phyloP scores from a whole-genome alignment of 2,888 invertebrate species.

The Margaritifera margaritifera region DNA sequence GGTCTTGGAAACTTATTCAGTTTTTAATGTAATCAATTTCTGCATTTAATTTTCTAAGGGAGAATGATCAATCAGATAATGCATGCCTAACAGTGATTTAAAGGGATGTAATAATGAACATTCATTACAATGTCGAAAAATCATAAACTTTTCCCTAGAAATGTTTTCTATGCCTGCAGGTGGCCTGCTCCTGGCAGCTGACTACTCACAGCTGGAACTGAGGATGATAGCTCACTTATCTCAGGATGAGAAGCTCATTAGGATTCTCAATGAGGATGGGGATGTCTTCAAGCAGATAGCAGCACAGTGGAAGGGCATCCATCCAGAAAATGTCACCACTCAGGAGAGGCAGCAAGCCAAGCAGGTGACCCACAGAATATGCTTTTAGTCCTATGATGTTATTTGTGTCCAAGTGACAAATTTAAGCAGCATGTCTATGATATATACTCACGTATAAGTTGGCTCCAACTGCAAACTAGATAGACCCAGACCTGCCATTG shows the following conservation, averaged over 20 bases:
- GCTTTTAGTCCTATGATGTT: too few relatives aligned
- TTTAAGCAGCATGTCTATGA: too few relatives aligned
- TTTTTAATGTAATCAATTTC: too few relatives aligned
- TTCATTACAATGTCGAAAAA: too few relatives aligned
- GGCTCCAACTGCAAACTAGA: too few relatives aligned
- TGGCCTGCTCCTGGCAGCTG: conserved; percentile 86
- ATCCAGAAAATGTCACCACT: conserved; percentile 81
- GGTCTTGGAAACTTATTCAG: too few relatives aligned
- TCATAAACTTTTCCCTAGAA: too few relatives aligned
- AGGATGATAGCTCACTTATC: conserved; percentile 93
- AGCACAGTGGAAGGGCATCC: conserved; percentile 85
- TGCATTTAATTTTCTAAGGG: too few relatives aligned
- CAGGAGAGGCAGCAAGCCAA: conserved; percentile 86
- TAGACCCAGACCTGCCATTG: too few relatives aligned
- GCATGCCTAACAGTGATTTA: neutral
- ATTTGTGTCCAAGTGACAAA: too few relatives aligned
- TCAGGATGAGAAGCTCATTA: conserved; percentile 81
- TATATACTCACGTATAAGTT: too few relatives aligned
- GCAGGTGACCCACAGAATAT: conserved; percentile 75
- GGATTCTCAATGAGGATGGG: conserved; percentile 74
- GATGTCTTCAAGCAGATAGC: conserved; percentile 82
- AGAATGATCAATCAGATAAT: neutral
- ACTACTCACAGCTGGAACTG: conserved; percentile 97
- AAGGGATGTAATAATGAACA: neutral
- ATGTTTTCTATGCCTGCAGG: conserved; percentile 53